Percentiles rank a stretch among this genome's conserved stretches.
Conservation (phyloP, 2,888 invertebrate species). For the Cephus spinipes region DNA sequence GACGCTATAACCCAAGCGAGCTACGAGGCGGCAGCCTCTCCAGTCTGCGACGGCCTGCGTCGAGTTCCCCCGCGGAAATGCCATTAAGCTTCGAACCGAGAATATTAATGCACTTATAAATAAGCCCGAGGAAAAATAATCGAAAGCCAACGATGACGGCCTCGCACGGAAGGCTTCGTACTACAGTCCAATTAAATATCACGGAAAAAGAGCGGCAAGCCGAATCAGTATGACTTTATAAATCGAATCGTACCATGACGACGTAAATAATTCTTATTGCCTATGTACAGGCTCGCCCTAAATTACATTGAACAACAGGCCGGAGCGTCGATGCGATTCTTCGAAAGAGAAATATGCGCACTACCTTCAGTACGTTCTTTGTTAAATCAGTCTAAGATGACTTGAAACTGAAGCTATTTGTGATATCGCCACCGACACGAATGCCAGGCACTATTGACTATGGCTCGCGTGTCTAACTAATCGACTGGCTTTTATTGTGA, state of each 20-base stretch:
- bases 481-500: background rate
- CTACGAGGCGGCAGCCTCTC: background rate
- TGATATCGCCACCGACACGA: background rate
- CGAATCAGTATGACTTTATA: background rate
- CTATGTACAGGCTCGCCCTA: background rate
- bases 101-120: slow-evolving; percentile 59
- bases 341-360: background rate
- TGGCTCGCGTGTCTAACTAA: background rate
- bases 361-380: background rate
- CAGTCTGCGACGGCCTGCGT: background rate
- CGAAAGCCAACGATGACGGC: background rate
- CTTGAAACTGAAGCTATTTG: background rate
- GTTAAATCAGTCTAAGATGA: background rate
- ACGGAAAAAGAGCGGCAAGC: background rate
- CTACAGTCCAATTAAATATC: background rate
- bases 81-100: slow-evolving; percentile 44
- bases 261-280: background rate
- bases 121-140: slow-evolving; percentile 52
- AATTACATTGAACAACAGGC: background rate
- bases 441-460: background rate
- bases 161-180: background rate
- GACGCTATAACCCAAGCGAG: background rate
- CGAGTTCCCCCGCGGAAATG: slow-evolving; percentile 36
- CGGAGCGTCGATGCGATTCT: background rate
- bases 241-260: background rate